Conservation (phyloP, 2,888 invertebrate genomes). For the Anodontia alba region DNA sequence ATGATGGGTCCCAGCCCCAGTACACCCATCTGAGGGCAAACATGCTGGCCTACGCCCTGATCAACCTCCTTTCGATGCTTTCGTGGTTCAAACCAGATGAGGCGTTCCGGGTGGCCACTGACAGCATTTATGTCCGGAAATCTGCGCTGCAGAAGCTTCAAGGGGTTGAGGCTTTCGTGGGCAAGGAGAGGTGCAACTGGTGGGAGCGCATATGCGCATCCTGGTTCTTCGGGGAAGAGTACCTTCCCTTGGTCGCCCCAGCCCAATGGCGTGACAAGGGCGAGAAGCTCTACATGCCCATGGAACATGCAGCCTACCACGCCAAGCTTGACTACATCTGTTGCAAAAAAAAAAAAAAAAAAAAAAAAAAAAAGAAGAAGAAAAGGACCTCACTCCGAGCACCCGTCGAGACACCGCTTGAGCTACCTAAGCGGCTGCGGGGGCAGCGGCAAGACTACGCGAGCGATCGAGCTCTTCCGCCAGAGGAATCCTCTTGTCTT, state of each 20-base stretch:
- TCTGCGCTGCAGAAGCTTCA: slow-evolving; percentile 13
- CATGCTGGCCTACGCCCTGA: slow-evolving; percentile 22
- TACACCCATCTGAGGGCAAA: too few species aligned
- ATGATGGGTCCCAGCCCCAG: too few species aligned
- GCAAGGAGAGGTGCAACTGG: not conserved
- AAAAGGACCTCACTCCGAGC: not conserved
- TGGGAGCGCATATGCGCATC: not conserved
- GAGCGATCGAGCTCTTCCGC: too few species aligned
- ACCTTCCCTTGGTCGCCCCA: not conserved
- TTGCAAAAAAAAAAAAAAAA: not conserved
- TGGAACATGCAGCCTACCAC: too few species aligned
- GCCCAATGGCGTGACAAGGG: too few species aligned
- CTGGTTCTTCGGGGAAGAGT: not conserved
- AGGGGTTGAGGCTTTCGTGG: slow-evolving; percentile 15
- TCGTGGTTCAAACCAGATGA: not conserved
- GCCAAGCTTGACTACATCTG: too few species aligned
- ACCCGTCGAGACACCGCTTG: not conserved
- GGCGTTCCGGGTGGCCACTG: too few species aligned
- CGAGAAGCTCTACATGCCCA: too few species aligned
- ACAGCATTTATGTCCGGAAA: slow-evolving; percentile 15
- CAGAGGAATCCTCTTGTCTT: too few species aligned
- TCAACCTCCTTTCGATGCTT: slow-evolving; percentile 24
- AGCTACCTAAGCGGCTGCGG: not conserved
- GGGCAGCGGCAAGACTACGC: not conserved
- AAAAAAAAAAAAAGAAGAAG: too few species aligned